Percentiles rank a stretch among this genome's conserved stretches.
Conservation (phyloP, 2,113 vertebrate genomes). For the Ahaetulla prasina region DNA sequence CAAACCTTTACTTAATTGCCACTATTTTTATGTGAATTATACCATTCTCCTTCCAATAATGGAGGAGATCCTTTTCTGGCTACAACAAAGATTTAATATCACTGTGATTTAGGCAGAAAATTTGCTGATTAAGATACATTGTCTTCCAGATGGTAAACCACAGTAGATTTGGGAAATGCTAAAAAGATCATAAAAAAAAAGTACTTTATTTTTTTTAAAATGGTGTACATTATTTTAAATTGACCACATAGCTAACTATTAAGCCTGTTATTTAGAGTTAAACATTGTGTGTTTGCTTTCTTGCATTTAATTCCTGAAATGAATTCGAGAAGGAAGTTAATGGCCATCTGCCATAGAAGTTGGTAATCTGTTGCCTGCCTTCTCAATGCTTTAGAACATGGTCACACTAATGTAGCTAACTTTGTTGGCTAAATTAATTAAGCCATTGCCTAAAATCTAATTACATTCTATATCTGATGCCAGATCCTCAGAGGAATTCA, state of each 20-base stretch:
- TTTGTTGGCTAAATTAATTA: background rate
- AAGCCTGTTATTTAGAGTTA: background rate
- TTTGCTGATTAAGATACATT: background rate
- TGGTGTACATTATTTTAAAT: background rate
- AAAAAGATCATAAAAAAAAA: slow-evolving; percentile 16
- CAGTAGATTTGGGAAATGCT: slow-evolving; percentile 25
- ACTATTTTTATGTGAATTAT: background rate
- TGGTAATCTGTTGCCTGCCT: slow-evolving; percentile 7
- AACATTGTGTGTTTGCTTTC: background rate
- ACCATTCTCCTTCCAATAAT: background rate
- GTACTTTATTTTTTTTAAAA: background rate
- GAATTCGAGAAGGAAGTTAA: background rate
- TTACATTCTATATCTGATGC: background rate
- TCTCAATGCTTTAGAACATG: background rate
- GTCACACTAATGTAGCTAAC: background rate
- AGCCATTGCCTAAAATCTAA: background rate
- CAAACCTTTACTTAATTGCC: background rate
- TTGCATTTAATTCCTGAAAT: background rate
- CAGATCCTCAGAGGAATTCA: background rate
- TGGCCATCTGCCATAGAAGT: slow-evolving; percentile 4
- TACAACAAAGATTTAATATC: background rate
- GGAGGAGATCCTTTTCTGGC: too few relatives aligned
- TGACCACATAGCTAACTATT: background rate
- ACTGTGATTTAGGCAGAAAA: background rate
- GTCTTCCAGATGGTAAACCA: background rate